phyloP scores from a whole-genome alignment of 2,888 invertebrate species.

The Nemoura dubitans region DNA sequence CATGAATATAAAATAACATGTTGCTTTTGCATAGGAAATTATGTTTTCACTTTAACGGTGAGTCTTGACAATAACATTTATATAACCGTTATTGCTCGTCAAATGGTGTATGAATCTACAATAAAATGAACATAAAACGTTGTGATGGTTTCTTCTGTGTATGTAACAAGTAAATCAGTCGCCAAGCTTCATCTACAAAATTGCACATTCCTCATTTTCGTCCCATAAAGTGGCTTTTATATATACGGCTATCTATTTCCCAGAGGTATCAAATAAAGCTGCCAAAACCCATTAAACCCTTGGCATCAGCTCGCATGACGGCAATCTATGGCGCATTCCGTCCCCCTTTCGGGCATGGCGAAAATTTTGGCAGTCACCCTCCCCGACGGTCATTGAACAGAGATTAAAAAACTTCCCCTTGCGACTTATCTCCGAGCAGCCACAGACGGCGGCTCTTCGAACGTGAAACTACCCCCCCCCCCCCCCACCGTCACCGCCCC shows the following conservation, averaged over 20 bases:
- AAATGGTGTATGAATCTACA: too few species aligned
- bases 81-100: too few species aligned
- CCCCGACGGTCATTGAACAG: conserved; percentile 2
- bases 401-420: conserved; percentile 7
- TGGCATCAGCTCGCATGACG: conserved; percentile 1
- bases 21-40: too few species aligned
- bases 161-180: background rate
- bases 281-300: background rate
- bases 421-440: background rate
- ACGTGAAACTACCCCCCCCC: background rate
- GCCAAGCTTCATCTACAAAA: background rate
- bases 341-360: background rate
- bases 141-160: too few species aligned
- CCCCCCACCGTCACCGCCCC: too few species aligned
- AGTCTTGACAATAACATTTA: too few species aligned
- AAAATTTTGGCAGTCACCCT: conserved; percentile 3
- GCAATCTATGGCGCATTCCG: background rate
- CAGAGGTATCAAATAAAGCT: background rate
- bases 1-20: too few species aligned
- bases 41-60: too few species aligned
- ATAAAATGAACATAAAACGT: too few species aligned
- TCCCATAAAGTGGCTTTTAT: conserved; percentile 5
- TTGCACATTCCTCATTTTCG: background rate
- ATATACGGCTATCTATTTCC: background rate
- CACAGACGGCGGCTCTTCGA: background rate